Evolutionary conservation across 2,113 vertebrate species (phyloP), one percentile per base, ranked within the genome.

Genomic region (Aspidoscelis tigris): DNA sequence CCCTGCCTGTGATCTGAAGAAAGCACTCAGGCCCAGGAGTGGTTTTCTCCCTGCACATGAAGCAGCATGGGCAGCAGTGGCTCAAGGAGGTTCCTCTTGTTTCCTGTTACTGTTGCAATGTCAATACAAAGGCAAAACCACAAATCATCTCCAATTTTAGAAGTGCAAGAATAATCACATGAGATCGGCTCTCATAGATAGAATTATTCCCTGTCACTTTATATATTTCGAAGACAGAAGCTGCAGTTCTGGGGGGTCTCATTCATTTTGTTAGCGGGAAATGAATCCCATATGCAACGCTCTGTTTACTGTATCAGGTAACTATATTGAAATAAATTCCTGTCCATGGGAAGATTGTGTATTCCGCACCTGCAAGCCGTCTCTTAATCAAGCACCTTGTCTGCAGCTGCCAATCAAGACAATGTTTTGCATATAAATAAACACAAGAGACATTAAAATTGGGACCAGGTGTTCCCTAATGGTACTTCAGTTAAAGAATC

Each of bases 401-500:
- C 55, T 82, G 41, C 65, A 68, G 41, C 47, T 84, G 80, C 55
- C 80, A 61, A 26, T 82, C 53, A 70, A 68, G 44, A 47, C 26
- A 55, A 77, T 43, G n/a, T 77, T 76, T 70, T 43, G 21, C 81
- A 53, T 53, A 55, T 26, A 69, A 18, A 43, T 26, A 76, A 69
- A 76, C 72, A 68, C 73, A 41, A 43, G 47, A 69, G 66, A n/a
- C 70, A 58, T 84, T 43, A 77, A 69, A 70, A 53, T 55, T 55
- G 58, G n/a, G 53, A 58, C 21, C 74, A 70, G 82, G 75, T 70
- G 82, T 77, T 76, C 39, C 65, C 47, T 70, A 43, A 76, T 84
- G 74, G 47, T 58, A 22, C 47, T 58, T 77, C 47, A 69, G 22
- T 55, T 77, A 69, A 43, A 76, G 22, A 55, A 76, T 55, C 77